Base-by-base conservation (phyloP, 2,888 invertebrate species). In the Stratiomys singularior region DNA sequence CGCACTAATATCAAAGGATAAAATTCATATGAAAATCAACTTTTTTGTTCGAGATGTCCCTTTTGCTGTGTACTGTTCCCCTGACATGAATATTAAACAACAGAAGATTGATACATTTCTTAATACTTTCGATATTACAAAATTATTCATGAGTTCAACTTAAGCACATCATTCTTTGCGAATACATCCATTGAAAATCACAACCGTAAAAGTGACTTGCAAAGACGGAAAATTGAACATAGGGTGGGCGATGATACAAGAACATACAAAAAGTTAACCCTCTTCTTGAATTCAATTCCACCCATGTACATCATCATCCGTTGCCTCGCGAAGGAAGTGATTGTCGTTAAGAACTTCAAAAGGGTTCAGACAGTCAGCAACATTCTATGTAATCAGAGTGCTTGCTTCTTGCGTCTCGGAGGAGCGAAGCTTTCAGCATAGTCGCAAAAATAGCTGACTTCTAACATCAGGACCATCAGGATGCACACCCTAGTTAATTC, bases 291-390 rank as follows among this genome's bases (percentile, higher is more conserved):
- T 52, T 52, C 18, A 18, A 52, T 52, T 52, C 52, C 15, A 15
- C 4, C n/a, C 15, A 18, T 52, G 7, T 18, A 37, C 37, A 37
- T 37, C 37, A 37, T 52, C 52, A 52, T 4, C 15, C n/a, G 52
- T 52, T 52, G 37, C 37, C n/a, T 52, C 52, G 52, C 2, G 52
- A 52, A 13, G 52, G 52, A 52, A 52, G 52, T 52, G 52, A 52
- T 52, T 52, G 52, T 52, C 52, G 52, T 52, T 52, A 52, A 4
- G 18, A 52, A 52, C 7, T 52, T 52, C 4, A 52, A 52, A 13
- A 52, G 18, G 52, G 52, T n/a, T 52, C 52, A 52, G 52, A n/a
- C 52, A 52, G 52, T 52, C 52, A 52, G 18, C 52, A n/a, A 52
- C 52, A n/a, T 52, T 13, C n/a, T 52, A n/a, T 52, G 7, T n/a